phyloP scores from a whole-genome alignment of 2,113 vertebrate genomes.

The Nanorana parkeri region DNA sequence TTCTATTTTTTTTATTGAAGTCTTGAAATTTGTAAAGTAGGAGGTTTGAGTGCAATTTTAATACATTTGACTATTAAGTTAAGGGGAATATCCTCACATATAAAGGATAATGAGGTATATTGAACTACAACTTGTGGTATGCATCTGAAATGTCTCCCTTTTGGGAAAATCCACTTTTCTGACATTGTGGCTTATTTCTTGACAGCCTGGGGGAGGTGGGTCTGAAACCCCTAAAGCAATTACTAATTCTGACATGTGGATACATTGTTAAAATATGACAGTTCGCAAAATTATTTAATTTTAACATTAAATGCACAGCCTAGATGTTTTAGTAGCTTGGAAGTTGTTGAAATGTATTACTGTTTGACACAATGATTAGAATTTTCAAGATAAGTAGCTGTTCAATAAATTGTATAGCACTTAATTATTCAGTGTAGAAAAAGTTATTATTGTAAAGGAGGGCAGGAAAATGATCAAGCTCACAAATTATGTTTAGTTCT shows the following conservation, averaged over 20 bases:
- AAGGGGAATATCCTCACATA: neutral
- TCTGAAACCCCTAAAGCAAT: neutral
- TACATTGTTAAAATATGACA: constrained; percentile 3
- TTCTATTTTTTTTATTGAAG: neutral
- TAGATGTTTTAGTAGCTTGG: neutral
- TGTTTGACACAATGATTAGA: neutral
- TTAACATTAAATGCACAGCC: neutral
- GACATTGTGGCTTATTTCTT: constrained; percentile 3
- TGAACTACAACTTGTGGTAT: neutral
- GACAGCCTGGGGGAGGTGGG: neutral
- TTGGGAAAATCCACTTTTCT: neutral
- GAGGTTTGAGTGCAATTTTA: neutral
- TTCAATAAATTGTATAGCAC: too few species aligned
- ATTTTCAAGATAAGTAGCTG: neutral
- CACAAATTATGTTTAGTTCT: too few species aligned
- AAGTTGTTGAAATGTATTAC: neutral
- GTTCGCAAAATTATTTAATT: neutral
- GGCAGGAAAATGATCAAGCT: too few species aligned
- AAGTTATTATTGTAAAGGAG: too few species aligned
- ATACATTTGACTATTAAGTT: neutral
- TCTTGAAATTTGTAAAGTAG: neutral
- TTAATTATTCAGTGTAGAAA: too few species aligned
- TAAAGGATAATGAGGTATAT: constrained; percentile 1
- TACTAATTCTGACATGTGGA: neutral
- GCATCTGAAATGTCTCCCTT: neutral